A percentile compares a stretch with the other conserved stretches of the same genome.
Evolutionary conservation across 1,140 invertebrate genomes (phyloP).

Genomic region (Pomacea maculata): DNA sequence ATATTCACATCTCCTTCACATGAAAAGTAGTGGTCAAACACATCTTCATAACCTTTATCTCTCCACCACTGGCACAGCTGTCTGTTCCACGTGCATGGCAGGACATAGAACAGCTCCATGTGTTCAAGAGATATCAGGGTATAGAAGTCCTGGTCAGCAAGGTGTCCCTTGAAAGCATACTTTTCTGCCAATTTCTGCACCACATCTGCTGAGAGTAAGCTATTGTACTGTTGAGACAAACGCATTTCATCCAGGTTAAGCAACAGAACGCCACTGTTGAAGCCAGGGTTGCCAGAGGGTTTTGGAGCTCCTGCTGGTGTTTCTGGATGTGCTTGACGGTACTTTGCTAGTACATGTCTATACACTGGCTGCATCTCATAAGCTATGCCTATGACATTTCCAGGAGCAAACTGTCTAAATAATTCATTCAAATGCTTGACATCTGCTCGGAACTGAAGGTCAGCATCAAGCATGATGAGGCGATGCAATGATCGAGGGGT

Average conservation of each 20-base stretch:
- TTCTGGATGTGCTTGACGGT: conserved; percentile 72
- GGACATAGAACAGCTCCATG: conserved; percentile 77
- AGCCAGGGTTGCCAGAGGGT: conserved; percentile 76
- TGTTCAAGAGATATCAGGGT: conserved; percentile 79
- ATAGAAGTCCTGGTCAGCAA: conserved; percentile 90
- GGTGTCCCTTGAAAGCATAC: conserved; percentile 79
- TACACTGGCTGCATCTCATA: conserved; percentile 85
- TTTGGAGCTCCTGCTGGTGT: conserved; percentile 73
- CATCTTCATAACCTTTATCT: conserved; percentile 78
- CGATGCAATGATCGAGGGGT: conserved; percentile 69
- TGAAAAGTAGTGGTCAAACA: conserved; percentile 80
- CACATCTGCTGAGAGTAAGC: conserved; percentile 70
- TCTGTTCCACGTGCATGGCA: conserved; percentile 86
- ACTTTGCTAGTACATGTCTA: conserved; percentile 78
- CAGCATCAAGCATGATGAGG: conserved; percentile 81
- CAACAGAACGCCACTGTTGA: conserved; percentile 84
- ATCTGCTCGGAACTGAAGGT: conserved; percentile 80
- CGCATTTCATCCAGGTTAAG: conserved; percentile 77
- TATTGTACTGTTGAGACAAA: conserved; percentile 71
- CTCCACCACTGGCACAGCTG: conserved; percentile 88
- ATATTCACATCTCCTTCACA: conserved; percentile 78
- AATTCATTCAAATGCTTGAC: conserved; percentile 75
- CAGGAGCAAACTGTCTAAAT: conserved; percentile 73
- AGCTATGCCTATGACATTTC: conserved; percentile 78
- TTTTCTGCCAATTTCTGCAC: conserved; percentile 74